These are phyloP conservation scores for Hoplostethus mediterraneus DNA, from an alignment of 2,797 vertebrate genomes.

Conservation along the genomic window DNA sequence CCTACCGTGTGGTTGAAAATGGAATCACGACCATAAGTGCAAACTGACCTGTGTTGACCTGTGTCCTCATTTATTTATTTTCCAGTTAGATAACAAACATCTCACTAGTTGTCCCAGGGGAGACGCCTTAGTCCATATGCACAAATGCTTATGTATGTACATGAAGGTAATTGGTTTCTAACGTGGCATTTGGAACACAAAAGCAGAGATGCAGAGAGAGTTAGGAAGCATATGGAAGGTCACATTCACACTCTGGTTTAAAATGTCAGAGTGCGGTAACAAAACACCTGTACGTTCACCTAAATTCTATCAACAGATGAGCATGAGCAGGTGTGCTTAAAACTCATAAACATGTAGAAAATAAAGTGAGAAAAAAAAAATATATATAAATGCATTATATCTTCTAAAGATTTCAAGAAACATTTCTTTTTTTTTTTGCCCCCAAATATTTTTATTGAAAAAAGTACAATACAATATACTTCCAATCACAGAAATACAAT, in stretches of 20 bases:
- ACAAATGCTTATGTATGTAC: constrained; percentile 12
- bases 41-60: neutral
- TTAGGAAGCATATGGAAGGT: constrained; percentile 15
- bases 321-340: neutral
- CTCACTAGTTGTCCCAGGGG: neutral
- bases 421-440: too few relatives aligned
- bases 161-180: constrained; percentile 6
- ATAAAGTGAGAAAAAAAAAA: neutral
- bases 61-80: constrained; percentile 7
- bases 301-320: neutral
- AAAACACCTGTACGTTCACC: neutral
- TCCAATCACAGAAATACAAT: too few relatives aligned
- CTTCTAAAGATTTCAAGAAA: neutral
- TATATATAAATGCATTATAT: neutral
- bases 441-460: too few relatives aligned
- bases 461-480: too few relatives aligned
- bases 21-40: neutral
- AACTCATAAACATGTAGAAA: neutral
- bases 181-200: constrained; percentile 12
- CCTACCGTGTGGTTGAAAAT: neutral
- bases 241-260: constrained; percentile 36
- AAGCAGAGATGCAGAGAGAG: constrained; percentile 19
- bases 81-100: constrained; percentile 1
- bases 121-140: neutral
- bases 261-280: constrained; percentile 22